These are phyloP conservation scores for Apomyelois bistriatella DNA, from an alignment of 2,888 invertebrate species.

Conservation along the genomic window DNA sequence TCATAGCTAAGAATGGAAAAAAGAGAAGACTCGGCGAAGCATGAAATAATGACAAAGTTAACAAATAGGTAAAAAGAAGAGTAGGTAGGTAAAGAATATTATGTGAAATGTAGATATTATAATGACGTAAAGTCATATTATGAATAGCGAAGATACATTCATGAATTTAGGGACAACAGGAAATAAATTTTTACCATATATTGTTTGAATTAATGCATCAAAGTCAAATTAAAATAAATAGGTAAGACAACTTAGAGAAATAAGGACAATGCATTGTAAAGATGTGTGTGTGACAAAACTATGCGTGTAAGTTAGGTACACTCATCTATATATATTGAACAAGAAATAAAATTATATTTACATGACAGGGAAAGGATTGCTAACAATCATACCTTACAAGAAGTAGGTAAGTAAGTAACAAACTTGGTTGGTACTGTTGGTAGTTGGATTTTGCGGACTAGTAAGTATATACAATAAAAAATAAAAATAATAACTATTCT, in stretches of 20 bases:
- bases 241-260: too few relatives aligned
- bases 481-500: not conserved
- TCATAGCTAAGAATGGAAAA: constrained; percentile 37
- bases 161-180: too few relatives aligned
- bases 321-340: too few relatives aligned
- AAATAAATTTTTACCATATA: not conserved
- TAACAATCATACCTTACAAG: not conserved
- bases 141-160: not conserved
- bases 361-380: not conserved
- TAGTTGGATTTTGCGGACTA: not conserved
- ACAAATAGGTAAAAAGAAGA: constrained; percentile 27
- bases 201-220: not conserved
- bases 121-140: constrained; percentile 9
- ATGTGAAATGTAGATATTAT: constrained; percentile 7
- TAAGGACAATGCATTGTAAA: too few relatives aligned
- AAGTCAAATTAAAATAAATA: too few relatives aligned
- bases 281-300: too few relatives aligned
- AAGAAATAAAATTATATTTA: not conserved
- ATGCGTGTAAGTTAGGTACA: too few relatives aligned
- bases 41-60: constrained; percentile 47
- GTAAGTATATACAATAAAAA: not conserved
- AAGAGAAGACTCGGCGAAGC: constrained; percentile 47
- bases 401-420: not conserved
- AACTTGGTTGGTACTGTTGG: too few relatives aligned
- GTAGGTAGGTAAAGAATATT: constrained; percentile 17